Conservation (phyloP, 2,888 invertebrate genomes). For the Peribatodes rhomboidaria region DNA sequence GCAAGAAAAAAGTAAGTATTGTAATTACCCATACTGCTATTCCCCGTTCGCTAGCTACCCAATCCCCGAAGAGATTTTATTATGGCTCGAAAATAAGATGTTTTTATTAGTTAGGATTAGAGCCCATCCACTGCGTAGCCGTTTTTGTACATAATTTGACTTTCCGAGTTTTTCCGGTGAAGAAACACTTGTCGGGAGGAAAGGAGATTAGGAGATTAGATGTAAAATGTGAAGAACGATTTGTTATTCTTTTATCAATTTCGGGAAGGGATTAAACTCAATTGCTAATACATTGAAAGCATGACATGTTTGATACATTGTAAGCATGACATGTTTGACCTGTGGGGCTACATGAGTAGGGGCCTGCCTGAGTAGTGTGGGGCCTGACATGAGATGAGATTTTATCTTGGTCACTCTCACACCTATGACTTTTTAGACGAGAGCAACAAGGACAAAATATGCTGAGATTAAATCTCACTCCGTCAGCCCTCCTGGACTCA, state of each 20-base stretch:
- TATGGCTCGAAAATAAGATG: conserved; percentile 41
- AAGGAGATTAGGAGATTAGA: conserved; percentile 3
- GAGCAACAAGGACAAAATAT: too few species aligned
- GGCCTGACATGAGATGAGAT: too few species aligned
- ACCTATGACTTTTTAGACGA: too few species aligned
- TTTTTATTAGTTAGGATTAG: conserved; percentile 42
- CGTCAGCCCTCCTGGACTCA: too few species aligned
- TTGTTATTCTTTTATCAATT: conserved; percentile 2
- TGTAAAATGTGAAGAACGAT: conserved; percentile 1
- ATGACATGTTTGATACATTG: not conserved
- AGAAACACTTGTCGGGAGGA: conserved; percentile 18
- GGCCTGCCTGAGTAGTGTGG: too few species aligned
- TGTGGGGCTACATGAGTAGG: too few species aligned
- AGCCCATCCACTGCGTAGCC: conserved; percentile 24
- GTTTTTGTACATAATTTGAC: conserved; percentile 32
- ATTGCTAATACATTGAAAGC: not conserved
- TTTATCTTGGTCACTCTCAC: too few species aligned
- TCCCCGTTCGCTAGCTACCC: not conserved
- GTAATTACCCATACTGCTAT: conserved; percentile 8
- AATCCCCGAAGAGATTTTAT: conserved; percentile 50
- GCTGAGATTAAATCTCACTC: too few species aligned
- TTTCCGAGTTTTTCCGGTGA: conserved; percentile 12
- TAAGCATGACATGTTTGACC: too few species aligned
- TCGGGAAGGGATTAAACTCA: not conserved
- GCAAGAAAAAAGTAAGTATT: too few species aligned